Evolutionary conservation across 2,797 vertebrate species (phyloP), one percentile per base, ranked within the genome.

Genomic region (Enteromius paludinosus): DNA sequence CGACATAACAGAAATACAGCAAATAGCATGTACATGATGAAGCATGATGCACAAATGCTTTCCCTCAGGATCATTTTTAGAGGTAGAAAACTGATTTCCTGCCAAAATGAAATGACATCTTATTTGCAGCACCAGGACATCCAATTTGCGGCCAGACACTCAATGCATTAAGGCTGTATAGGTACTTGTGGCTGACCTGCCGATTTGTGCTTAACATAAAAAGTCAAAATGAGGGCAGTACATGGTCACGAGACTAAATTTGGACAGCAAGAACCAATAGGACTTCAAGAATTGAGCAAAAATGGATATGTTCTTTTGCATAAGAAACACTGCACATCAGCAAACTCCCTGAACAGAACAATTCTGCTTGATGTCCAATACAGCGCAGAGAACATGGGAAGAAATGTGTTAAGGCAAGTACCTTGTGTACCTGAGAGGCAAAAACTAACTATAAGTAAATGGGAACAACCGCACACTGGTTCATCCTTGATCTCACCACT

Each of bases 401-500:
- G 43, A 18, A 71, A 68, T 78, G 62, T 81, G 74, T 64, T 73
- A 62, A 54, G 76, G 75, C 41, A 83, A 25, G 65, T 56, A 20
- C 30, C 38, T 65, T 30, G 49, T 78, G 35, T 82, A 72, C 56
- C 45, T 68, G 75, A 49, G 56, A 64, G 70, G 23, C 52, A 47
- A 20, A 30, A 69, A 68, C 56, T 30, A 30, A 49, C 62, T 72
- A 52, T 62, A 52, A 59, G 4, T 23, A 79, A 83, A 79, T 52
- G 3, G 4, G 28, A 64, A 80, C 81, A 71, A 81, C 62, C 3
- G 1, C 85, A 80, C 52, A 64, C 78, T 80, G 43, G 69, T 52
- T 72, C 41, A 81, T 43, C 18, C 41, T 54, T 80, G 12, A 23
- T 85, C 78, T 83, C 54, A 72, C 20, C 78, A 70, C 70, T 87